Conservation (phyloP, 2,797 vertebrate species). For the Acropternis orthonyx region DNA sequence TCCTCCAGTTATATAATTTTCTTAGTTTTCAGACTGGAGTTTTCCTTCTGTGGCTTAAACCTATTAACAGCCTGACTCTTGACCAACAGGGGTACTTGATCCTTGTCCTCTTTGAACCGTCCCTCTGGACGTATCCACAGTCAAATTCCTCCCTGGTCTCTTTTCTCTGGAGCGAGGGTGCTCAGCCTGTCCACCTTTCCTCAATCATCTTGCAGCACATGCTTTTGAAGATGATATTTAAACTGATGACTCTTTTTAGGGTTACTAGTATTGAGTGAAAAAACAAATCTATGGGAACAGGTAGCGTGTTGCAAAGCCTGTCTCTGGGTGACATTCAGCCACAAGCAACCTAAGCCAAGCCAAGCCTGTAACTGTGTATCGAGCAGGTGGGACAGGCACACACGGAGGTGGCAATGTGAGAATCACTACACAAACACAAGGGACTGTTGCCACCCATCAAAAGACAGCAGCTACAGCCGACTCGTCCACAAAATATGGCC, state of each 20-base stretch:
- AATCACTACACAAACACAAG: not conserved
- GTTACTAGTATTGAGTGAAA: not conserved
- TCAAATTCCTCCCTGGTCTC: not conserved
- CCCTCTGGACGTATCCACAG: not conserved
- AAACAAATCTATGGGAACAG: not conserved
- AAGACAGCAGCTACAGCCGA: not conserved
- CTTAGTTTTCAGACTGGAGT: slow-evolving; percentile 34
- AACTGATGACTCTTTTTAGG: not conserved
- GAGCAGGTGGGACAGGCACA: not conserved
- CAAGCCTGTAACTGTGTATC: not conserved
- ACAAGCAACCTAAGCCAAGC: not conserved
- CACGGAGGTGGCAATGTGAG: not conserved
- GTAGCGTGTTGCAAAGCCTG: not conserved
- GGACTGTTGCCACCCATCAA: not conserved
- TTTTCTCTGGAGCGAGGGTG: not conserved
- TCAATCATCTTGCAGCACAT: not conserved
- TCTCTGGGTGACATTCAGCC: not conserved
- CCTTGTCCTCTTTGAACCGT: slow-evolving; percentile 15
- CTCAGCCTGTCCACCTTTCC: not conserved
- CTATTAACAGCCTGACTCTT: slow-evolving; percentile 59
- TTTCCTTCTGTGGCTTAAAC: slow-evolving; percentile 31
- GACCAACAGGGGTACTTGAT: slow-evolving; percentile 44
- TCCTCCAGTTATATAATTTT: slow-evolving; percentile 67
- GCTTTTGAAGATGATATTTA: not conserved
- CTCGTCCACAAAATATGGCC: not conserved